phyloP scores from a whole-genome alignment of 2,113 vertebrate genomes.

The Alaudala cheleensis region DNA sequence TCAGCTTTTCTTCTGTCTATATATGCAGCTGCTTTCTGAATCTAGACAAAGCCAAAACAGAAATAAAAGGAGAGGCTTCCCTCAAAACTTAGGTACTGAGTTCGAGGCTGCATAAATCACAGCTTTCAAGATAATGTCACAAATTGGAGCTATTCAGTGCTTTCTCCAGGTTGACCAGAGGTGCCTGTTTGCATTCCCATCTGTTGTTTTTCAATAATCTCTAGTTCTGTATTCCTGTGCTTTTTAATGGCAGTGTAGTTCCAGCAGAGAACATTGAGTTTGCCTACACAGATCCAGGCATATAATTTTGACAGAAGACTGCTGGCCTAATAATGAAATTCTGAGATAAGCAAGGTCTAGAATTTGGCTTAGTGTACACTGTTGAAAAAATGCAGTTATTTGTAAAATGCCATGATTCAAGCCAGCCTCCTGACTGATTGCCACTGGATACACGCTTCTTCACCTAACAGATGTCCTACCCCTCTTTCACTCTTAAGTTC shows the following conservation, averaged over 20 bases:
- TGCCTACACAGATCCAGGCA: not conserved
- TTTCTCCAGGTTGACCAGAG: not conserved
- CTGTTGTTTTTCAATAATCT: not conserved
- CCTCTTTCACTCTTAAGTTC: not conserved
- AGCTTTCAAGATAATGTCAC: not conserved
- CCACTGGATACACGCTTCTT: not conserved
- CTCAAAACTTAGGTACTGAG: not conserved
- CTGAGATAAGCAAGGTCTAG: not conserved
- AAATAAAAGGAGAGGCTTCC: not conserved
- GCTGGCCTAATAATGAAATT: not conserved
- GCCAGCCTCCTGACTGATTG: not conserved
- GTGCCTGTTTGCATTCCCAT: not conserved
- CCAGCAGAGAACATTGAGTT: not conserved
- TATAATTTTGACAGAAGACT: not conserved
- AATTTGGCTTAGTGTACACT: not conserved
- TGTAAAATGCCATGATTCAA: not conserved
- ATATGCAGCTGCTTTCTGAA: not conserved
- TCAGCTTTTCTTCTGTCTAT: not conserved
- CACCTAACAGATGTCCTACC: not conserved
- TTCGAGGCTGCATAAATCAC: not conserved
- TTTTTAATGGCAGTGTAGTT: not conserved
- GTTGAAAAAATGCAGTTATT: not conserved
- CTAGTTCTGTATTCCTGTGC: not conserved
- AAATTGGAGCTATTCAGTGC: not conserved
- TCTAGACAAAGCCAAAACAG: not conserved